Evolutionary conservation across 1,140 invertebrate species (phyloP).

Genomic region (Bombus difficillimus): DNA sequence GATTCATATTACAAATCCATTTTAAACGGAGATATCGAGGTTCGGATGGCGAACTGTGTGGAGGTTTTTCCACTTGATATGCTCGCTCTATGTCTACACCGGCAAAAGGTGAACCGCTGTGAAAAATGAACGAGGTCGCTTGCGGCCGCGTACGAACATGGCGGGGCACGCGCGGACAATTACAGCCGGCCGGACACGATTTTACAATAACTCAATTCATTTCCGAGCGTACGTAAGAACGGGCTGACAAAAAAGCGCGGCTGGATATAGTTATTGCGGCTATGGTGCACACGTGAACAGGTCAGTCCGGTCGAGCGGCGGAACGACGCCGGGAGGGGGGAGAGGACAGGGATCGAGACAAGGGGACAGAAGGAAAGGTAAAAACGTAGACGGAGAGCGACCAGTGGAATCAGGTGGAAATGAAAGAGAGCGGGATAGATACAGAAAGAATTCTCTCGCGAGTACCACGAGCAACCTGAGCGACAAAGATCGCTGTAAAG

Average conservation of each 20-base stretch:
- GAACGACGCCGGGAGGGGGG: constrained; percentile 19
- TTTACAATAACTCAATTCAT: constrained; percentile 69
- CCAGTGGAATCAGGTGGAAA: constrained; percentile 6
- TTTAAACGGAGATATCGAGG: background rate
- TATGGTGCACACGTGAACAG: constrained; percentile 59
- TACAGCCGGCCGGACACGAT: constrained; percentile 44
- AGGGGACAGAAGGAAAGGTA: background rate
- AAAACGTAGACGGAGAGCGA: constrained; percentile 13
- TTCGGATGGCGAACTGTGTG: no score
- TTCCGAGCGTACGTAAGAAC: constrained; percentile 61
- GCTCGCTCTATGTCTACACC: no score
- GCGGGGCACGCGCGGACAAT: constrained; percentile 48
- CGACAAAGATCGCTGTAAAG: background rate
- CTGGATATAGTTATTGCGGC: constrained; percentile 68
- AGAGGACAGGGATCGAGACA: background rate
- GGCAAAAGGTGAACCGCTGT: background rate
- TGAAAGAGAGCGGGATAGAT: background rate
- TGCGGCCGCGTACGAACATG: background rate
- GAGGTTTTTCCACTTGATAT: background rate
- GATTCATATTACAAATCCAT: background rate
- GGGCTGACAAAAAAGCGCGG: constrained; percentile 45
- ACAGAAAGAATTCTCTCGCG: constrained; percentile 9
- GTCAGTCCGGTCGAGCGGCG: constrained; percentile 65
- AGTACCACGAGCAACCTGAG: background rate
- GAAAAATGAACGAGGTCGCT: constrained; percentile 39